Evolutionary conservation across 1,140 invertebrate species (phyloP).

Genomic region (Drosophila bipectinata): DNA sequence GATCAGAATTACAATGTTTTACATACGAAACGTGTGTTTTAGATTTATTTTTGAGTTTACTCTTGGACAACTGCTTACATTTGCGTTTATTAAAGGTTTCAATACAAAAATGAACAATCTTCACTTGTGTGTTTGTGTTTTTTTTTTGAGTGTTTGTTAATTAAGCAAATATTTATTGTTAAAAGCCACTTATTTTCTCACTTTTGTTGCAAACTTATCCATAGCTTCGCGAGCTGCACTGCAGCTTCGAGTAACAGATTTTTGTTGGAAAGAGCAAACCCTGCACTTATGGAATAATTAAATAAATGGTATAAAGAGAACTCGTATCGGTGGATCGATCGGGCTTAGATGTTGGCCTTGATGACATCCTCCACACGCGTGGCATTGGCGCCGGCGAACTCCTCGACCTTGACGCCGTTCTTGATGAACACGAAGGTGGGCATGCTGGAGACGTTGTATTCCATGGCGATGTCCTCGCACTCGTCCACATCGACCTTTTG

Average conservation of each 20-base stretch:
- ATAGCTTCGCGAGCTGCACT: conserved; percentile 17
- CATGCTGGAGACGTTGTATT: conserved; percentile 94
- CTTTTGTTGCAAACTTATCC: conserved; percentile 29
- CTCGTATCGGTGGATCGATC: conserved; percentile 30
- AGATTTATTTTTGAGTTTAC: conserved; percentile 53
- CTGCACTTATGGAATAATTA: conserved; percentile 76
- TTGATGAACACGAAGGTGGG: conserved; percentile 97
- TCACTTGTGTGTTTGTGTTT: conserved; percentile 17
- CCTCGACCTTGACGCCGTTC: conserved; percentile 88
- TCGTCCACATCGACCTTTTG: conserved; percentile 96
- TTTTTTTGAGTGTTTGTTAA: conserved; percentile 37
- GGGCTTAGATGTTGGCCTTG: conserved; percentile 45
- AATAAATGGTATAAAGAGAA: conserved; percentile 59
- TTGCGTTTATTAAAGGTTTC: conserved; percentile 42
- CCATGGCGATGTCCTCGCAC: conserved; percentile 91
- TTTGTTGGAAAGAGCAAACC: conserved; percentile 34
- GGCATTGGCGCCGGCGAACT: conserved; percentile 92
- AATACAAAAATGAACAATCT: conserved; percentile 49
- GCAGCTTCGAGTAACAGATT: conserved; percentile 11
- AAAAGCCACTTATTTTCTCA: conserved; percentile 71
- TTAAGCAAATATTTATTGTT: conserved; percentile 67
- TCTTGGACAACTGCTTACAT: conserved; percentile 41
- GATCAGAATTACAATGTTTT: background rate
- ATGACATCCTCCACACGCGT: conserved; percentile 86
- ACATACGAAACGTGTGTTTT: conserved; percentile 15